phyloP scores from a whole-genome alignment of 2,113 vertebrate species.

The Smithornis capensis region DNA sequence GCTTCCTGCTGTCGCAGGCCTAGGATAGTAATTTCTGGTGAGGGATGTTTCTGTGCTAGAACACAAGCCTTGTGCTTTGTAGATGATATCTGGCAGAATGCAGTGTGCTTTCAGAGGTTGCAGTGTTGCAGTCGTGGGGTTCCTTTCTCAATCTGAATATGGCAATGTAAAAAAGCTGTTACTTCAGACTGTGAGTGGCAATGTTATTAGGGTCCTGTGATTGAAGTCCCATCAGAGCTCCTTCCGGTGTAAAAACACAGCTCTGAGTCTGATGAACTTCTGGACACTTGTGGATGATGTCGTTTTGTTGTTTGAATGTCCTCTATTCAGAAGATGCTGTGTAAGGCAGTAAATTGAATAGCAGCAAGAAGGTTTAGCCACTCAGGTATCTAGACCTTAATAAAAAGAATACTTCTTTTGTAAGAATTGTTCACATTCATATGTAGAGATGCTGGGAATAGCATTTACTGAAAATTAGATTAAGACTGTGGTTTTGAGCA shows the following conservation, averaged over 20 bases:
- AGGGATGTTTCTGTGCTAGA: not conserved
- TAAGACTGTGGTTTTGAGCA: not conserved
- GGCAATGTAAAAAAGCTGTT: not conserved
- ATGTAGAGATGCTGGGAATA: not conserved
- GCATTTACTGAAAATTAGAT: slow-evolving; percentile 11
- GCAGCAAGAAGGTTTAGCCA: not conserved
- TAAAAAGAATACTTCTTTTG: not conserved
- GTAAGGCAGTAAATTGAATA: not conserved
- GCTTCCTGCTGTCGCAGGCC: not conserved
- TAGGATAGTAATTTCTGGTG: not conserved
- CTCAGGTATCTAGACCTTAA: not conserved
- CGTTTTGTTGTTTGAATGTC: not conserved
- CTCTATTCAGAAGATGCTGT: not conserved
- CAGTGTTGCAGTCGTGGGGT: not conserved
- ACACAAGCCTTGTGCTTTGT: not conserved
- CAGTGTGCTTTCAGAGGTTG: not conserved
- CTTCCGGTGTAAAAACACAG: not conserved
- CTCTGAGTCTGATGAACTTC: not conserved
- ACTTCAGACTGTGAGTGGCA: not conserved
- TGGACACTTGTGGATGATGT: not conserved
- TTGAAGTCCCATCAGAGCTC: not conserved
- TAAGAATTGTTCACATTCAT: not conserved
- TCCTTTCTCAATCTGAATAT: not conserved
- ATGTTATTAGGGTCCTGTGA: not conserved
- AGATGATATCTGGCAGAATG: not conserved